A percentile compares a stretch with the other conserved stretches of the same genome.
phyloP scores from a whole-genome alignment of 2,888 invertebrate species.

The Gastracanthus pulcherrimus region DNA sequence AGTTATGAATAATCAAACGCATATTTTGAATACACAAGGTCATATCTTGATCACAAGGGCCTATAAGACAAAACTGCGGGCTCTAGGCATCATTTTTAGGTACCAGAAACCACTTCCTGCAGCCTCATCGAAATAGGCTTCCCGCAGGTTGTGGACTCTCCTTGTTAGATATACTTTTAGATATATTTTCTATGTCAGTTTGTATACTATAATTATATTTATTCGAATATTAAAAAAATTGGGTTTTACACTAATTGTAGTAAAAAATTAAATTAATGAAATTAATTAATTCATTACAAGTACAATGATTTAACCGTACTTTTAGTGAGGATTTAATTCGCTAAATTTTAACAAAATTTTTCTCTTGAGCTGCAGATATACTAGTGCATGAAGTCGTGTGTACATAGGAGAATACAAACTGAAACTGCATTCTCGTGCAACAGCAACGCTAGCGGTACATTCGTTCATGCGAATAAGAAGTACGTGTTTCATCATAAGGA shows the following conservation, averaged over 20 bases:
- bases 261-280: too few relatives aligned
- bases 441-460: background rate
- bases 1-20: too few relatives aligned
- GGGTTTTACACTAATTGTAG: too few relatives aligned
- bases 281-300: background rate
- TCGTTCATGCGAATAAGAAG: slow-evolving; percentile 28
- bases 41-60: too few relatives aligned
- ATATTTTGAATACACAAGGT: too few relatives aligned
- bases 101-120: too few relatives aligned
- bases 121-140: too few relatives aligned
- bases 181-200: background rate
- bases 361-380: background rate
- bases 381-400: background rate
- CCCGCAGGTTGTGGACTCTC: too few relatives aligned
- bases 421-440: slow-evolving; percentile 20
- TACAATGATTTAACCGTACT: background rate
- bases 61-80: too few relatives aligned
- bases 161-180: background rate
- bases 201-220: background rate
- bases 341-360: background rate
- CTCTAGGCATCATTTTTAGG: too few relatives aligned
- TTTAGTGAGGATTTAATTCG: background rate
- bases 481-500: slow-evolving; percentile 29
- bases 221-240: background rate
- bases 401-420: slow-evolving; percentile 8